Evolutionary conservation across 2,113 vertebrate species (phyloP), one percentile per base, ranked within the genome.

Genomic region (Crotalus horridus): DNA sequence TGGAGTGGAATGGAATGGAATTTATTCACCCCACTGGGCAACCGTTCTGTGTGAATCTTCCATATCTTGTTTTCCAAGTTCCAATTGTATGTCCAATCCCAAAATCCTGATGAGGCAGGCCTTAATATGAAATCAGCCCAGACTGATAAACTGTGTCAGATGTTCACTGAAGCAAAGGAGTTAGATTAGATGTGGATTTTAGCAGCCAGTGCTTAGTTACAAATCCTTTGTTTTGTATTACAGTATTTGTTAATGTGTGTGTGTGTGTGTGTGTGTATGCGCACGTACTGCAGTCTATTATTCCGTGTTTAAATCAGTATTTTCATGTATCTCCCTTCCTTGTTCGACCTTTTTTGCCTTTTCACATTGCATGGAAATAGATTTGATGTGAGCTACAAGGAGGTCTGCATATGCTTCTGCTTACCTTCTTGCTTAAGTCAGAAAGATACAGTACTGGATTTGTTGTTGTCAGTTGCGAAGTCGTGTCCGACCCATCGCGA

Each of bases 1-100:
- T 23, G 94, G 95, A 93, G 93, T 90, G 89, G 46, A 74, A 64
- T 29, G 7, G 29, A 12, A 13, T n/a, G 33, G n/a, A 11, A 64
- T 15, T 81, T 20, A 20, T 39, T 81, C 17, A 39, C 5, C 2
- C 2, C 17, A 39, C n/a, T 39, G 33, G n/a, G 15, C 69, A 74
- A 17, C 15, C 17, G 20, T 81, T 81, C 3, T 2, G 17, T 9
- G 69, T 81, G 69, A 81, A 6, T 74, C 13, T 33, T 33, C 64
- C 64, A 74, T 17, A 17, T 33, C 13, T 13, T 74, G 29, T 33
- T 74, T n/a, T 33, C 64, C n/a, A 74, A 81, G 17, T 74, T 74
- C 69, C 69, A 74, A 74, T 17, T 39, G n/a, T n/a, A 81, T 39
- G 2, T 20, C 69, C 69, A 81, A 7, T 39, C n/a, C n/a, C 69